phyloP scores from a whole-genome alignment of 2,888 invertebrate species.

The Epistrophe grossulariae region DNA sequence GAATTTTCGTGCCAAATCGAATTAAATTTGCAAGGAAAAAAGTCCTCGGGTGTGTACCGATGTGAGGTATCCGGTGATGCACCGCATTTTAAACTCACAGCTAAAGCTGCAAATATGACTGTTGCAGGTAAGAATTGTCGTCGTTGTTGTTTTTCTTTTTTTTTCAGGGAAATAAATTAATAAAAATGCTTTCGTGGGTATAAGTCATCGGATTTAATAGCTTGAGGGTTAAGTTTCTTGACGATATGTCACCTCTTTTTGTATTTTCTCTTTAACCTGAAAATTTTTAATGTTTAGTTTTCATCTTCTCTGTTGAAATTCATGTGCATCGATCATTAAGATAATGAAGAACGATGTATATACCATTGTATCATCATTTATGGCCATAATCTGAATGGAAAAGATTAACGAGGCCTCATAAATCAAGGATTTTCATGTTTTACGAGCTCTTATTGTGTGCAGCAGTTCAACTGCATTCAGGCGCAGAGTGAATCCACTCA shows the following conservation, averaged over 20 bases:
- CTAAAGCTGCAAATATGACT: conserved; percentile 85
- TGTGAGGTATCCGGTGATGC: conserved; percentile 87
- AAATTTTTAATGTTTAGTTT: not conserved
- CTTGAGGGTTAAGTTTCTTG: not conserved
- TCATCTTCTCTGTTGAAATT: not conserved
- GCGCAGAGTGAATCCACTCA: conserved; percentile 69
- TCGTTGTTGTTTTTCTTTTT: conserved; percentile 31
- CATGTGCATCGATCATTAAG: conserved; percentile 34
- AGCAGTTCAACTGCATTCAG: conserved; percentile 63
- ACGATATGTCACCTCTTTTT: not conserved
- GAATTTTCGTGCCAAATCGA: conserved; percentile 81
- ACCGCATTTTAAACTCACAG: conserved; percentile 85
- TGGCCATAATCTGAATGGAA: conserved; percentile 53
- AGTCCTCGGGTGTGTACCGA: conserved; percentile 85
- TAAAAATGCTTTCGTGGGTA: not conserved
- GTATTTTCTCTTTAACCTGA: not conserved
- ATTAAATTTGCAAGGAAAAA: conserved; percentile 80
- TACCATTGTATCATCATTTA: conserved; percentile 53
- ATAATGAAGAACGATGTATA: conserved; percentile 42
- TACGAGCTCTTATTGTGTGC: conserved; percentile 68
- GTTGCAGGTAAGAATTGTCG: conserved; percentile 85
- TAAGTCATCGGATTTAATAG: not conserved
- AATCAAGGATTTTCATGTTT: conserved; percentile 72
- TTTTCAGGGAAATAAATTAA: not conserved
- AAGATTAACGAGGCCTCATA: conserved; percentile 66